phyloP scores from a whole-genome alignment of 1,140 invertebrate genomes.

The Manduca sexta region DNA sequence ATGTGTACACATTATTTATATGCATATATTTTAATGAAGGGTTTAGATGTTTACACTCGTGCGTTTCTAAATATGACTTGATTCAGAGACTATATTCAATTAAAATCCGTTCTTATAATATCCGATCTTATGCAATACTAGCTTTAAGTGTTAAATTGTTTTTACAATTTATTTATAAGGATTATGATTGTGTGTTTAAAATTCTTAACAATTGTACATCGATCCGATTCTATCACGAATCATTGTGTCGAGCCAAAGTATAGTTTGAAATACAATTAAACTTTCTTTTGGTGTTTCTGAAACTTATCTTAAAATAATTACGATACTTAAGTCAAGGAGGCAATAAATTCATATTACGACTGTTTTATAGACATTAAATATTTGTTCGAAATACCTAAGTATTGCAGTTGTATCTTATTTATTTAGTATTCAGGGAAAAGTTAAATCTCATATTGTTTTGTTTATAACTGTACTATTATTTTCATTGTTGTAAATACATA shows the following conservation, averaged over 20 bases:
- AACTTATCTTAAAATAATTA: constrained; percentile 6
- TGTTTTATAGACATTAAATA: constrained; percentile 11
- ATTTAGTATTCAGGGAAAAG: constrained; percentile 21
- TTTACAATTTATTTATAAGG: constrained; percentile 67
- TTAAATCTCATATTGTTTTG: constrained; percentile 58
- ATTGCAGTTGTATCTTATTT: too few relatives aligned
- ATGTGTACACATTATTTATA: constrained; percentile 23
- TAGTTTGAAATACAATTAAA: constrained; percentile 11
- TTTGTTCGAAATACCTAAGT: too few relatives aligned
- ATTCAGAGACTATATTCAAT: constrained; percentile 36
- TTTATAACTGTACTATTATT: constrained; percentile 52
- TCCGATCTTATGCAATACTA: constrained; percentile 69
- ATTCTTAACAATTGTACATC: constrained; percentile 5
- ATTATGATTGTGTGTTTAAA: background rate
- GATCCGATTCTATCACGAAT: constrained; percentile 28
- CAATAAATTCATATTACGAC: constrained; percentile 19
- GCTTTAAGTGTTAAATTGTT: constrained; percentile 72
- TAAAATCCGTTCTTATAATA: constrained; percentile 47
- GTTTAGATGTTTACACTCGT: constrained; percentile 1
- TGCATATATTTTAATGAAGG: constrained; percentile 1
- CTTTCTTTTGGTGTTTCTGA: background rate
- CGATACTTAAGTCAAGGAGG: background rate
- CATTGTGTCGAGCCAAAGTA: constrained; percentile 56
- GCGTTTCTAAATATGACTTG: constrained; percentile 20
- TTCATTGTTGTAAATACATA: constrained; percentile 46